A percentile compares a stretch with the other conserved stretches of the same genome.
phyloP scores from a whole-genome alignment of 2,797 vertebrate species.

The Platyrinchus mystaceus region DNA sequence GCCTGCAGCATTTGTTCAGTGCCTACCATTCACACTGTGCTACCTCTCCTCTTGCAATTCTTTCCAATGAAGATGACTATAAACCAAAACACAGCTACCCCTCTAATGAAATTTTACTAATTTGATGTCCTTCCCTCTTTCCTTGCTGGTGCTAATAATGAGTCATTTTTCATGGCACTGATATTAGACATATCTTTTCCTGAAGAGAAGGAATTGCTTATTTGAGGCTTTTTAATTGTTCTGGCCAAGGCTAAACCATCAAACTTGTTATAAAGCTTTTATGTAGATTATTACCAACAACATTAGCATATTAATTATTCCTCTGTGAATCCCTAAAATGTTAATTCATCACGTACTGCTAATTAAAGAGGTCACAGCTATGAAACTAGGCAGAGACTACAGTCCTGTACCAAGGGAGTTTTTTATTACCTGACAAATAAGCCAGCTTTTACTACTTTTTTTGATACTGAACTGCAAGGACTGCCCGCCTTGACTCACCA shows the following conservation, averaged over 20 bases:
- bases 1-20: neutral
- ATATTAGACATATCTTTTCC: neutral
- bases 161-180: neutral
- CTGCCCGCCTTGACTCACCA: neutral
- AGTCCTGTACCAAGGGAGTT: neutral
- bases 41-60: neutral
- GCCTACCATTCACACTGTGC: accelerated
- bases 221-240: neutral
- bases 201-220: neutral
- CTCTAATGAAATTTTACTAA: neutral
- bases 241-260: neutral
- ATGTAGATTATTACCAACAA: constrained; percentile 17
- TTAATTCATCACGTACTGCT: neutral
- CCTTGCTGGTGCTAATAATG: neutral
- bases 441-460: neutral
- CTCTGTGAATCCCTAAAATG: neutral
- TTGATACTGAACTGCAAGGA: neutral
- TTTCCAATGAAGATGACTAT: neutral
- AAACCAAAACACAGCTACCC: neutral
- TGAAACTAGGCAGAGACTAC: neutral
- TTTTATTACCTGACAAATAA: neutral
- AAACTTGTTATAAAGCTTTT: constrained; percentile 1
- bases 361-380: constrained; percentile 1
- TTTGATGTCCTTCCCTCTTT: neutral
- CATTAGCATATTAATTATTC: constrained; percentile 45